phyloP scores from a whole-genome alignment of 2,113 vertebrate genomes.

The Dendrocopos noguchii region DNA sequence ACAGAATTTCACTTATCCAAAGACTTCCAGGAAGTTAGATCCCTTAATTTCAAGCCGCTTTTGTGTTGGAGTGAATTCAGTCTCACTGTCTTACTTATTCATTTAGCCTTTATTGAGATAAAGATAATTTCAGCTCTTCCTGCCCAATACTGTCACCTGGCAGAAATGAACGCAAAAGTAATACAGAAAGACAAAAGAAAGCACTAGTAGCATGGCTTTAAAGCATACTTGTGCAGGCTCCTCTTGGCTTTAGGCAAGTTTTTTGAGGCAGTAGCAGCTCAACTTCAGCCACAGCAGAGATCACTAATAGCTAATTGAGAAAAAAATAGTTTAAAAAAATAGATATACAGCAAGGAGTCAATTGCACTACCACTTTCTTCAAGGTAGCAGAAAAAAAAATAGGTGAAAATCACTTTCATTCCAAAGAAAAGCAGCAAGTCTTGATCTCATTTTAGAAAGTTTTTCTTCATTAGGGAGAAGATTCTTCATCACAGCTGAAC shows the following conservation, averaged over 20 bases:
- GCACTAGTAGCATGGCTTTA: neutral
- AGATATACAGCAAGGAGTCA: neutral
- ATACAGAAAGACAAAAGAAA: neutral
- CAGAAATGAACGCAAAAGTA: neutral
- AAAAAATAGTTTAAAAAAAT: neutral
- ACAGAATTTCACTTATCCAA: neutral
- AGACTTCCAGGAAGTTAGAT: neutral
- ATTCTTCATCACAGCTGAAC: neutral
- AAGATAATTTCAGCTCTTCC: slow-evolving; percentile 2
- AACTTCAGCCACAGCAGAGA: neutral
- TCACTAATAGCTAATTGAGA: neutral
- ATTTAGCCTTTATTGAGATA: neutral
- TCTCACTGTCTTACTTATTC: neutral
- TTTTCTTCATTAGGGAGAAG: neutral
- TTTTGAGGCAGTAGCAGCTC: neutral
- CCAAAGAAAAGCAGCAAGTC: neutral
- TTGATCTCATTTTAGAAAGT: neutral
- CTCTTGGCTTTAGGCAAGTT: neutral
- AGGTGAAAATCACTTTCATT: neutral
- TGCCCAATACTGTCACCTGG: neutral
- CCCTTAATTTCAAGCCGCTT: neutral
- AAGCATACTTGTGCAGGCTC: neutral
- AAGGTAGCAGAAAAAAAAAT: neutral
- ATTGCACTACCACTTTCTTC: neutral
- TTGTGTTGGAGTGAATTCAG: neutral